A percentile compares a stretch with the other conserved stretches of the same genome.
phyloP scores from a whole-genome alignment of 2,888 invertebrate species.

The Drosophila prolongata region DNA sequence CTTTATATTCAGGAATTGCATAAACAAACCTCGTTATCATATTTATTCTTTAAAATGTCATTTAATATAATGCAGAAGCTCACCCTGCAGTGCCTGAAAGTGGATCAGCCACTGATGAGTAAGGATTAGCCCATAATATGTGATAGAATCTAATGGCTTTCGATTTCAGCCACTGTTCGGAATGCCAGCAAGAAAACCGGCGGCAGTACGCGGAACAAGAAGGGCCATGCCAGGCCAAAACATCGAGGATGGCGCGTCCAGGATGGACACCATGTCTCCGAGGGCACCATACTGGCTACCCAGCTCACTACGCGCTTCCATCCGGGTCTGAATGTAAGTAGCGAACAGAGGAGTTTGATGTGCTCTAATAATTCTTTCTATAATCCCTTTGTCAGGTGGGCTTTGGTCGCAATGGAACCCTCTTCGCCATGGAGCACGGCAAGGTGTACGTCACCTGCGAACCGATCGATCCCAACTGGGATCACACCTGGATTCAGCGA shows the following conservation, averaged over 20 bases:
- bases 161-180: constrained; percentile 82
- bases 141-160: neutral
- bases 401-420: constrained; percentile 90
- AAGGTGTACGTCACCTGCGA: constrained; percentile 93
- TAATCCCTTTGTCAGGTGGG: constrained; percentile 88
- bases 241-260: constrained; percentile 92
- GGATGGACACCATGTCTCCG: constrained; percentile 88
- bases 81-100: constrained; percentile 75
- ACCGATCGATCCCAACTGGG: constrained; percentile 91
- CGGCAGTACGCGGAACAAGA: constrained; percentile 89
- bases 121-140: constrained; percentile 16
- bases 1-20: constrained; percentile 43
- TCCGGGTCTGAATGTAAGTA: constrained; percentile 91
- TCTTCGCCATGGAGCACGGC: constrained; percentile 93
- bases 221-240: constrained; percentile 89
- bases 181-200: constrained; percentile 91
- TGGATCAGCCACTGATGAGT: constrained; percentile 80
- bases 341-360: fast-evolving
- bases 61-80: constrained; percentile 81
- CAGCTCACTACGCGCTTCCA: constrained; percentile 90
- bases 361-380: fast-evolving
- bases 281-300: constrained; percentile 89
- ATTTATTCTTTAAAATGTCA: constrained; percentile 67
- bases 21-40: constrained; percentile 53
- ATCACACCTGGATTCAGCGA: constrained; percentile 90